Evolutionary conservation across 2,888 invertebrate species (phyloP).

Genomic region (Idaea biselata): DNA sequence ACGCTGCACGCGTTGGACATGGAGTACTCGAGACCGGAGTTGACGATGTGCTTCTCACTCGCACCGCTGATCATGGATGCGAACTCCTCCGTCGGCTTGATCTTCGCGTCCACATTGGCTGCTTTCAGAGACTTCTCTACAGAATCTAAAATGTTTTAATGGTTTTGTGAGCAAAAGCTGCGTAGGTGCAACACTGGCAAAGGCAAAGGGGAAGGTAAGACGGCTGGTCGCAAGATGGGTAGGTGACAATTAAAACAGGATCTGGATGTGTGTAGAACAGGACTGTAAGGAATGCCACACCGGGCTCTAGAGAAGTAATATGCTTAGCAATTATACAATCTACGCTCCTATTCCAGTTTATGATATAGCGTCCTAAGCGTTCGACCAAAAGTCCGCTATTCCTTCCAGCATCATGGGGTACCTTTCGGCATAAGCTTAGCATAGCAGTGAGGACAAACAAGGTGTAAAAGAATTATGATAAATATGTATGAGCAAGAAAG

Average conservation of each 20-base stretch:
- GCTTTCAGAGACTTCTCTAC: slow-evolving; percentile 80
- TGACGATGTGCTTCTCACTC: slow-evolving; percentile 91
- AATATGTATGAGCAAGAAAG: background rate
- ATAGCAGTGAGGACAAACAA: background rate
- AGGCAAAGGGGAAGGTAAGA: too few relatives aligned
- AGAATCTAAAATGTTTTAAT: slow-evolving; percentile 59
- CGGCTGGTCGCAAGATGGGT: too few relatives aligned
- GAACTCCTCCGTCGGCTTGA: slow-evolving; percentile 84
- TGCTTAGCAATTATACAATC: too few relatives aligned
- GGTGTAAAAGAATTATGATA: background rate
- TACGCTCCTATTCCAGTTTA: too few relatives aligned
- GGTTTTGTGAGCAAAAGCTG: too few relatives aligned
- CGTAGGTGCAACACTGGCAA: too few relatives aligned
- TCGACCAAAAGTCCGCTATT: too few relatives aligned
- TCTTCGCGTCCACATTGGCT: slow-evolving; percentile 71
- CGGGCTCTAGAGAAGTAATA: too few relatives aligned
- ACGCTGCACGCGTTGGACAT: slow-evolving; percentile 87
- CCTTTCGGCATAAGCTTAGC: background rate
- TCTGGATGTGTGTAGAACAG: too few relatives aligned
- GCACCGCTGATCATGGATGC: slow-evolving; percentile 87
- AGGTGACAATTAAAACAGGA: too few relatives aligned
- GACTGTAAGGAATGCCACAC: too few relatives aligned
- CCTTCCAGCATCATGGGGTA: background rate
- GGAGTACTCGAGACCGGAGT: slow-evolving; percentile 91
- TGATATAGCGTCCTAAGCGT: too few relatives aligned